Conservation (phyloP, 2,797 vertebrate genomes). For the Petrocephalus sullivani region DNA sequence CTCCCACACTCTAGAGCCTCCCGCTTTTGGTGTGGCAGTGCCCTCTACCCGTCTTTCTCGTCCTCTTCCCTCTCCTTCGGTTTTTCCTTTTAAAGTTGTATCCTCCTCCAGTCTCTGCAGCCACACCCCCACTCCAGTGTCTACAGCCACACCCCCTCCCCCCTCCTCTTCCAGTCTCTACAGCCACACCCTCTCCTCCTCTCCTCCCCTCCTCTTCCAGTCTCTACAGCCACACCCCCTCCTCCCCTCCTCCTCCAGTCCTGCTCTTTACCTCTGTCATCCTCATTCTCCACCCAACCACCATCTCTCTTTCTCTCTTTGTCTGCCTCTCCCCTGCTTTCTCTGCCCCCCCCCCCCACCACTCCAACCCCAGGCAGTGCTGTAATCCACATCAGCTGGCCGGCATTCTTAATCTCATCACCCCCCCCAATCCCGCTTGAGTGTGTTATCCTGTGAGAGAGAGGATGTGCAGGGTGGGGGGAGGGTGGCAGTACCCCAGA, state of each 20-base stretch:
- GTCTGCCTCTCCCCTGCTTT: slow-evolving; percentile 15
- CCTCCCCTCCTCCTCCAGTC: slow-evolving; percentile 18
- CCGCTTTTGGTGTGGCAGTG: background rate
- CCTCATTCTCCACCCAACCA: slow-evolving; percentile 33
- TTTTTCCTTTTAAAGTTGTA: slow-evolving; percentile 12
- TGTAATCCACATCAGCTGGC: slow-evolving; percentile 65
- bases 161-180: too few relatives aligned
- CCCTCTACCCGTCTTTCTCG: slow-evolving; percentile 29
- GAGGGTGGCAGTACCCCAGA: background rate
- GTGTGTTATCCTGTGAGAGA: slow-evolving; percentile 44
- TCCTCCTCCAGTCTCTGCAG: background rate
- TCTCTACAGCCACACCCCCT: slow-evolving; percentile 1
- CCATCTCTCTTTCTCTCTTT: slow-evolving; percentile 18
- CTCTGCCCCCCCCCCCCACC: slow-evolving; percentile 33
- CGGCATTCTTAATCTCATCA: slow-evolving; percentile 63
- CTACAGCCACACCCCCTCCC: too few relatives aligned
- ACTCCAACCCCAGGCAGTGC: slow-evolving; percentile 57
- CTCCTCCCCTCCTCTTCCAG: too few relatives aligned
- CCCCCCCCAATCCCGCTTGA: slow-evolving; percentile 58
- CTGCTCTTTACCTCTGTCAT: slow-evolving; percentile 26
- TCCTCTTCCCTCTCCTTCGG: slow-evolving; percentile 32
- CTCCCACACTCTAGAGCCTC: background rate
- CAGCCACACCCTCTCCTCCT: too few relatives aligned
- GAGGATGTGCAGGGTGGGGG: slow-evolving; percentile 33
- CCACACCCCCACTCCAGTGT: too few relatives aligned